Base-by-base conservation (phyloP, 1,140 invertebrate species). In the Drosophila grimshawi region DNA sequence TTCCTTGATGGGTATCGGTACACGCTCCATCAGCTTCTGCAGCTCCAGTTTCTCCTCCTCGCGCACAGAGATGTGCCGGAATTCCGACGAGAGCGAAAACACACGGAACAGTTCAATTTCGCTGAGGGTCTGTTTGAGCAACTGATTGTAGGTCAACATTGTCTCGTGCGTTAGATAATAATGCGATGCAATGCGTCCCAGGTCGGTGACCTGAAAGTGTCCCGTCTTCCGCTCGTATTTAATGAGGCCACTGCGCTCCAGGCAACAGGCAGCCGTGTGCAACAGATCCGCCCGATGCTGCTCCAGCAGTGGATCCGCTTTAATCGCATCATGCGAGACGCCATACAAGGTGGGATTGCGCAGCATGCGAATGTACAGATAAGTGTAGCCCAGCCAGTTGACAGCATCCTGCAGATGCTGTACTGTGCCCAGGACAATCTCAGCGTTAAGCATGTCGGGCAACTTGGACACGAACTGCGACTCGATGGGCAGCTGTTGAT, bases 31-130 rank as follows among this genome's bases (percentile, higher is more conserved):
- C 0, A 99, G 93, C 92, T 99, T 99, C 80, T 98, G 97, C 39
- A 99, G 93, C 93, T 99, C 99, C 51, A 99, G 92, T 86, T 99
- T 99, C 93, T 99, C 99, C 93, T 99, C 99, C 91, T 99, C 99
- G 19, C 99, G 94, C 1, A 99, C 98, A 30, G 97, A 95, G 33
- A 99, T 97, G 90, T 98, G 96, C 74, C 95, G 95, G 92, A 99
- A 99, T 92, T 99, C 98, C 1, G 96, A 95, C 0, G 98, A 99
- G n/a, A 99, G 93, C 0, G 98, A 99, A 92, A 99, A 99, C 1
- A 99, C 98, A n/a, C 99, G 94, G 92, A 99, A 99, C 3, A 99
- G 93, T 93, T 99, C 99, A 73, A 99, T 99, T 93, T 99, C 99
- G 78, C 97, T 98, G 0, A 99, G 94, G 1, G 98, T 99, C 43